Evolutionary conservation across 2,888 invertebrate species (phyloP), one percentile per base, ranked within the genome.

Genomic region (Cinara cedri): DNA sequence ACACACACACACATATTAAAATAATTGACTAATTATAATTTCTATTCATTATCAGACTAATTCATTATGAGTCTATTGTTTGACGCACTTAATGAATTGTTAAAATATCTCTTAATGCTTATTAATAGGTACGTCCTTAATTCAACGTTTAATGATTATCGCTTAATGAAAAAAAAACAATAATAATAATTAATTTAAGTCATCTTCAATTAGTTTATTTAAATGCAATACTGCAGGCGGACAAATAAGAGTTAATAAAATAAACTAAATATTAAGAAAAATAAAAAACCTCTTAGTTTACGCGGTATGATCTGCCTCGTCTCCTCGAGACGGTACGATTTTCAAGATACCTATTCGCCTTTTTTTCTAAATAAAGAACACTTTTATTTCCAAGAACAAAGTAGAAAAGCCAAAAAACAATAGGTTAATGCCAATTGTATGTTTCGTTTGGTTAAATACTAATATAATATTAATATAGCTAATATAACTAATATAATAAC

Each of bases 101-200:
- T 49, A 42, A 66, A 70, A 54, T 34, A 16, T 24, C 10, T 19
- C 44, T 16, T 71, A 71, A 71, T 42, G 44, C 16, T 44, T 6
- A n/a, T 42, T 55, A 55, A 71, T 71, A n/a, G n/a, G n/a, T n/a
- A 21, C 42, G 10, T 42, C 42, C 21, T 55, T 55, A 71, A 71
- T 71, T 55, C 44, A 55, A 44, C 11, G 42, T 44, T 55, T 21
- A 55, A 34, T 54, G 3, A 70, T 19, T 11, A 19, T 4, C 14
- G 13, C 34, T 13, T 14, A 6, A n/a, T 16, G 2, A 16, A 1
- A 19, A 21, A 21, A 65, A 44, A 65, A 44, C 14, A 16, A 8
- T 10, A 13, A 55, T 11, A 3, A 16, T 24, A 55, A 71, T 71
- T 16, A 55, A 70, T 55, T 55, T 44, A 44, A 44, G 55, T 55